A percentile compares a stretch with the other conserved stretches of the same genome.
These are phyloP conservation scores for Hartigia nigra DNA, from an alignment of 2,888 invertebrate species.

Conservation along the genomic window DNA sequence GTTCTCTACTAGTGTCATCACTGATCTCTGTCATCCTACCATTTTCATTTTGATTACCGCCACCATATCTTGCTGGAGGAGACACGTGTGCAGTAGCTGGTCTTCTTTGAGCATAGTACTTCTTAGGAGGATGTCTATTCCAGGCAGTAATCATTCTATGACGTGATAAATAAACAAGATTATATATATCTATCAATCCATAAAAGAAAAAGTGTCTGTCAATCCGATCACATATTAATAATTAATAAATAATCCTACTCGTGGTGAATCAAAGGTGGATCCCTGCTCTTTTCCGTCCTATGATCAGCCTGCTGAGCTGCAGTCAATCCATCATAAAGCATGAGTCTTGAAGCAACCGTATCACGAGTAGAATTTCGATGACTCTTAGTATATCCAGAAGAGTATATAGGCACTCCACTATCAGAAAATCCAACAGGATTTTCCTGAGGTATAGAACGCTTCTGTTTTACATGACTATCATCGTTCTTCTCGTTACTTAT, in stretches of 20 bases:
- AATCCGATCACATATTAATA: neutral
- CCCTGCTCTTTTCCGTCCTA: slow-evolving; percentile 14
- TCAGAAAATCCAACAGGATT: slow-evolving; percentile 17
- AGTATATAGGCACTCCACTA: slow-evolving; percentile 20
- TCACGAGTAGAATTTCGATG: slow-evolving; percentile 9
- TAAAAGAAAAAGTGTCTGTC: neutral
- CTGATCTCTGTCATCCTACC: neutral
- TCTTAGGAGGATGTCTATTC: slow-evolving; percentile 43
- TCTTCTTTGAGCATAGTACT: slow-evolving; percentile 35
- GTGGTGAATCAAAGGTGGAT: slow-evolving; percentile 13
- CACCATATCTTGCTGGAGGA: neutral
- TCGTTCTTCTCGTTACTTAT: slow-evolving; percentile 9
- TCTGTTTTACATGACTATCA: slow-evolving; percentile 12
- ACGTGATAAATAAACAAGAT: neutral
- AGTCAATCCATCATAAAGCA: slow-evolving; percentile 15
- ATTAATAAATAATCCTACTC: slow-evolving; percentile 7
- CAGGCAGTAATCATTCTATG: slow-evolving; percentile 10
- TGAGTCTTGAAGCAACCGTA: slow-evolving; percentile 10
- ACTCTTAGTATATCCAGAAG: neutral
- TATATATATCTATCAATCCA: neutral
- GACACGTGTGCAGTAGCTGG: slow-evolving; percentile 1
- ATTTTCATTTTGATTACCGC: neutral
- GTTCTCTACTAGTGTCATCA: neutral
- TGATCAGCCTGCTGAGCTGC: neutral
- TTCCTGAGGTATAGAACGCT: slow-evolving; percentile 29